These are phyloP conservation scores for Embiotoca jacksoni DNA, from an alignment of 2,113 vertebrate genomes.

Conservation along the genomic window DNA sequence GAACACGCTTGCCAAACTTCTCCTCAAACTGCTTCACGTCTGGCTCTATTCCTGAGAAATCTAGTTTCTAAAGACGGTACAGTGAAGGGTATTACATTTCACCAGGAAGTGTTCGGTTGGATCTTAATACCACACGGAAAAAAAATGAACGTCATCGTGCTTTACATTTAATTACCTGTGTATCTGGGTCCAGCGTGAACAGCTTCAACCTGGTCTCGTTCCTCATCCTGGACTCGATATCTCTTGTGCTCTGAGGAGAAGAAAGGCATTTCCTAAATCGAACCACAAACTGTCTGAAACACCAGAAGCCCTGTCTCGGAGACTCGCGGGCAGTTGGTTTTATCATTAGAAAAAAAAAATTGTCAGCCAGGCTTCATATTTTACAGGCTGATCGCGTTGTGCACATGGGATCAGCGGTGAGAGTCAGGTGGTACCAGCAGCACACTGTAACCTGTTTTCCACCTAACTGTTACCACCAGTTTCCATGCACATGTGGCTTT, in stretches of 20 bases:
- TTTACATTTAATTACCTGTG: conserved; percentile 88
- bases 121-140: neutral
- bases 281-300: conserved; percentile 24
- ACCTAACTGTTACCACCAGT: conserved; percentile 46
- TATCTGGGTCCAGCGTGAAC: conserved; percentile 96
- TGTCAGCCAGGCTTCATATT: conserved; percentile 42
- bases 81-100: conserved; percentile 18
- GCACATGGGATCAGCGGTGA: conserved; percentile 16
- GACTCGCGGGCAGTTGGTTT: conserved; percentile 47
- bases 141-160: neutral
- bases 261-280: conserved; percentile 35
- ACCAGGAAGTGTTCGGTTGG: neutral
- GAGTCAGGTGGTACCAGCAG: conserved; percentile 54
- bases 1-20: conserved; percentile 95
- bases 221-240: conserved; percentile 93
- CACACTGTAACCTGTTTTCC: conserved; percentile 47
- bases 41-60: conserved; percentile 93
- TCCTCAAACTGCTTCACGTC: conserved; percentile 97
- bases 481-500: conserved; percentile 61
- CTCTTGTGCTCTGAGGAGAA: conserved; percentile 89
- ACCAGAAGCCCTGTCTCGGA: conserved; percentile 10
- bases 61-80: conserved; percentile 89
- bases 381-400: conserved; percentile 21
- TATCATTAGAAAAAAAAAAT: conserved; percentile 27
- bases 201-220: conserved; percentile 95